Evolutionary conservation across 1,140 invertebrate genomes (phyloP).

Genomic region (Phymastichus coffea): DNA sequence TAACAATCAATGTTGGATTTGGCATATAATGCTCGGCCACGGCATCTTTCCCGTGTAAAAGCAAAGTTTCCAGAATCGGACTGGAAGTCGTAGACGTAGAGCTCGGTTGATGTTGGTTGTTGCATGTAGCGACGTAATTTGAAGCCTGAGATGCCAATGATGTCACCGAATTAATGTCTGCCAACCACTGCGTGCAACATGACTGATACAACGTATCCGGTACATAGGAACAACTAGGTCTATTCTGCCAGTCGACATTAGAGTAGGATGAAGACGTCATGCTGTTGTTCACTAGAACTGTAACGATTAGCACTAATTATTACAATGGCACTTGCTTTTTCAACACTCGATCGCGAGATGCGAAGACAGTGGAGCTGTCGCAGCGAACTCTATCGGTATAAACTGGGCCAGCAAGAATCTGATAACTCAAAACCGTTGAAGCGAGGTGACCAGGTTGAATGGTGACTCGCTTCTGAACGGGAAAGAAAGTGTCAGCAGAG

Average conservation of each 20-base stretch:
- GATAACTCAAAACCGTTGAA: not conserved
- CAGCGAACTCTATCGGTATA: not conserved
- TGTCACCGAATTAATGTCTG: too few species aligned
- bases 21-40: conserved; percentile 25
- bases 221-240: too few species aligned
- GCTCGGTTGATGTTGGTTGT: not conserved
- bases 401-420: not conserved
- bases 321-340: too few species aligned
- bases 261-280: too few species aligned
- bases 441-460: conserved; percentile 18
- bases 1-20: conserved; percentile 18
- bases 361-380: not conserved
- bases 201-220: too few species aligned
- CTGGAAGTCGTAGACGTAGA: not conserved
- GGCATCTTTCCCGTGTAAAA: conserved; percentile 38
- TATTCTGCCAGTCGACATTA: too few species aligned
- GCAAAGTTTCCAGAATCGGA: conserved; percentile 33
- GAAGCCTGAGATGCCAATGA: too few species aligned
- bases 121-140: too few species aligned
- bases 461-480: conserved; percentile 3
- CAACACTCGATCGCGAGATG: not conserved
- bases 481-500: not conserved
- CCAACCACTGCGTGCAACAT: too few species aligned
- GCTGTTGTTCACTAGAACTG: too few species aligned
- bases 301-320: too few species aligned